These are phyloP conservation scores for Sminthopsis crassicaudata DNA, from an alignment of 2,113 vertebrate species.

Conservation along the genomic window DNA sequence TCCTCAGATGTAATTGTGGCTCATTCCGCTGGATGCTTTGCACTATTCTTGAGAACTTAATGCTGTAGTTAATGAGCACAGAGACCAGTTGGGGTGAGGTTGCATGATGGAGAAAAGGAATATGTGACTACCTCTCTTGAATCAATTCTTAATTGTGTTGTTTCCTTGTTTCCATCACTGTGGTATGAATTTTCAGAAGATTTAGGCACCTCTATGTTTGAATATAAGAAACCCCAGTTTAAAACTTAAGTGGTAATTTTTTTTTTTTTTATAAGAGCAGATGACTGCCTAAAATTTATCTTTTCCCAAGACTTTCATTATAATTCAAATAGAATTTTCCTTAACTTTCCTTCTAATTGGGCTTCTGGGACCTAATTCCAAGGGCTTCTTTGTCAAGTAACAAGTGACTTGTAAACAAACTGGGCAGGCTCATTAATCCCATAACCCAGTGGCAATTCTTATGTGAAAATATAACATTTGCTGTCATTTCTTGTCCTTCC, in stretches of 20 bases:
- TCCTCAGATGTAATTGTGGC: neutral
- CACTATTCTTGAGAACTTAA: neutral
- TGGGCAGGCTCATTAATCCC: neutral
- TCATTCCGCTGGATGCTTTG: neutral
- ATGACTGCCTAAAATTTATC: neutral
- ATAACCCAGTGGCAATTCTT: neutral
- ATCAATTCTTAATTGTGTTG: neutral
- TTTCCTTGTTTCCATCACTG: neutral
- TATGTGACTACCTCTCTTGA: neutral
- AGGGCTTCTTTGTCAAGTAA: neutral
- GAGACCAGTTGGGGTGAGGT: neutral
- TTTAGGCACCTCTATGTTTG: neutral
- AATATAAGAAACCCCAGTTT: neutral
- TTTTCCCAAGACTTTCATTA: neutral
- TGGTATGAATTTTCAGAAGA: neutral
- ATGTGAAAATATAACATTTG: neutral
- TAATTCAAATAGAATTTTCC: neutral
- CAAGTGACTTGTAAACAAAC: neutral
- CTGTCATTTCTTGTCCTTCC: neutral
- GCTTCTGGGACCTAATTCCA: neutral
- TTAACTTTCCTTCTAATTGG: constrained; percentile 20
- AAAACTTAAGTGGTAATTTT: neutral
- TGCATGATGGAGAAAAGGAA: neutral
- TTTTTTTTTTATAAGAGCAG: neutral
- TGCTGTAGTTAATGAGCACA: neutral